Evolutionary conservation across 1,140 invertebrate genomes (phyloP), one percentile per base, ranked within the genome.

Genomic region (Calliphora vicina): DNA sequence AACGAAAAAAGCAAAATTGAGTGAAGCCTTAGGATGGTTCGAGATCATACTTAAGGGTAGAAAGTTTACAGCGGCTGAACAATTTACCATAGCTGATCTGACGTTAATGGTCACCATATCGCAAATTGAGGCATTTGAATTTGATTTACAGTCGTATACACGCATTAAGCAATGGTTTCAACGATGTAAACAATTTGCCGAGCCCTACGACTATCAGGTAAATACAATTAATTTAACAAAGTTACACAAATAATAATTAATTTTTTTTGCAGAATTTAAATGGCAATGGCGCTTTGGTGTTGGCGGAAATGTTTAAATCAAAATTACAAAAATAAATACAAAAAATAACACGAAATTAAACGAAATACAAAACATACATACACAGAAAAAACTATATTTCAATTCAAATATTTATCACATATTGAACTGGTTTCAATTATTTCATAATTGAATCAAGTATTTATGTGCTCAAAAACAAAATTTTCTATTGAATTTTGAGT

Each of bases 31-130:
- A 2, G 85, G 85, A 74, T 91, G 88, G 89, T 83, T 91, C 0
- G 87, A 90, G 45, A 57, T 73, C 4, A 87, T 90, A 15, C 83
- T 87, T 9, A 92, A 89, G 20, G 87, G 86, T 23, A 84, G 86
- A 4, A 85, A 87, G 83, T 90, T 74, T 85, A 57, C 87, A 0
- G 89, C 91, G 5, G 86, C 91, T 0, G 45, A 90, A 0, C 87
- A 91, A 25, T 86, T 94, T 3, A 94, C 94, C 9, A 90, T 95
- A 81, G 94, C 94, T 6, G 94, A 93, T 86, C 84, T 92, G 1
- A 72, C 90, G 0, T 50, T 93, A 0, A 84, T 90, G 10, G 87
- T 91, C 4, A 91, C 91, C 0, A 84, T 93, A 43, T 90, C 84
- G 6, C 90, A 91, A 83, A 84, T 89, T 23, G 90, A 91, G 71